A percentile compares a stretch with the other conserved stretches of the same genome.
Conservation (phyloP, 2,888 invertebrate genomes). For the Macrophya annulata region DNA sequence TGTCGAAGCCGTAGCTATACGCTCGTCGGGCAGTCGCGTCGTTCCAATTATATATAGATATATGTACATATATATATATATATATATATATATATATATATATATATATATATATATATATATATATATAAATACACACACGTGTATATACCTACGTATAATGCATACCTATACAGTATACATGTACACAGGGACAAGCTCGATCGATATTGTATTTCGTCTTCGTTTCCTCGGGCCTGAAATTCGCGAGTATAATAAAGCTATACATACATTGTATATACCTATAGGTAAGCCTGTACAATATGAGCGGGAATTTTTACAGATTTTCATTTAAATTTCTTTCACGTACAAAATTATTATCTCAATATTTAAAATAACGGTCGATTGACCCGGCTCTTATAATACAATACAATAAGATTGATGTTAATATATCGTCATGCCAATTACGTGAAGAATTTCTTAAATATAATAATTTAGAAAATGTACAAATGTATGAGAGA, state of each 20-base stretch:
- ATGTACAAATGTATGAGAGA: not conserved
- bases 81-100: not conserved
- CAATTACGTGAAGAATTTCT: not conserved
- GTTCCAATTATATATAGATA: not conserved
- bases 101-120: not conserved
- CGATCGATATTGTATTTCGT: slow-evolving; percentile 30
- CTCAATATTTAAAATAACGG: not conserved
- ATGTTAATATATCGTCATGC: slow-evolving; percentile 30
- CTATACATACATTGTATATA: not conserved
- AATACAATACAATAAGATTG: not conserved
- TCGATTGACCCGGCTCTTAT: slow-evolving; percentile 26
- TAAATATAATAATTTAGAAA: slow-evolving; percentile 13
- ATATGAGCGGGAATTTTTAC: too few species aligned
- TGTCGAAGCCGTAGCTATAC: not conserved
- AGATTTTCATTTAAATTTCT: not conserved
- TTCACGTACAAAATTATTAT: not conserved
- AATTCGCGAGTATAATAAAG: not conserved
- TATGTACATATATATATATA: not conserved
- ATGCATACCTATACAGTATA: not conserved
- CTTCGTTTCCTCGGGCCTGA: slow-evolving; percentile 20
- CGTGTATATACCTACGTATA: not conserved
- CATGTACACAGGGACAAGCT: not conserved
- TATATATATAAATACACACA: not conserved
- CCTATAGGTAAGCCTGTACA: too few species aligned
- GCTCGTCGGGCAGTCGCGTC: not conserved